Conservation (phyloP, 2,888 invertebrate genomes). For the Lycia hirtaria region DNA sequence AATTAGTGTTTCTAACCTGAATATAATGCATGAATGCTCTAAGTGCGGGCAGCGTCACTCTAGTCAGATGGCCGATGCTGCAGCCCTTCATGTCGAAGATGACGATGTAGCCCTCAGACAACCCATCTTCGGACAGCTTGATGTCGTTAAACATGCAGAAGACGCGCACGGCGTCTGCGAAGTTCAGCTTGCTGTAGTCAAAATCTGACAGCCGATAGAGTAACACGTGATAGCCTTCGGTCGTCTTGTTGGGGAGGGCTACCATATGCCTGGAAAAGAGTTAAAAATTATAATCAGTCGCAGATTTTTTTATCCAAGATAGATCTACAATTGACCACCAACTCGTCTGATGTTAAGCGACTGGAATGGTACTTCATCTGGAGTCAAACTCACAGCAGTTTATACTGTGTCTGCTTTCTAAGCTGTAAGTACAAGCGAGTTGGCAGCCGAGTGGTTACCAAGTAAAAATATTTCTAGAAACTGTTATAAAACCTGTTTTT, state of each 20-base stretch:
- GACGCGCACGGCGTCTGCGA: constrained; percentile 86
- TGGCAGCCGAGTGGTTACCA: too few relatives aligned
- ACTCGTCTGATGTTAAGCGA: too few relatives aligned
- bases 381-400: too few relatives aligned
- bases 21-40: constrained; percentile 88
- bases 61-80: constrained; percentile 87
- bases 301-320: background rate
- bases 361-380: too few relatives aligned
- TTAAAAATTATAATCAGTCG: background rate
- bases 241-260: constrained; percentile 85
- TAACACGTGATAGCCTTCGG: constrained; percentile 87
- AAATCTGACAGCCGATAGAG: constrained; percentile 86
- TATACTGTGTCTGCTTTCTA: too few relatives aligned
- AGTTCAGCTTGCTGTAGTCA: constrained; percentile 87
- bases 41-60: constrained; percentile 87
- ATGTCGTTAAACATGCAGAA: constrained; percentile 89
- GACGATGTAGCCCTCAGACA: constrained; percentile 86
- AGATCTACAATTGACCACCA: too few relatives aligned
- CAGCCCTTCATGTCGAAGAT: constrained; percentile 89
- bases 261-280: constrained; percentile 83
- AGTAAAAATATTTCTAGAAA: too few relatives aligned
- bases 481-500: too few relatives aligned
- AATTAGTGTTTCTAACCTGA: constrained; percentile 82
- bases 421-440: too few relatives aligned
- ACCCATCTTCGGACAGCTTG: constrained; percentile 86